Conservation (phyloP, 2,113 vertebrate genomes). For the Bos javanicus region DNA sequence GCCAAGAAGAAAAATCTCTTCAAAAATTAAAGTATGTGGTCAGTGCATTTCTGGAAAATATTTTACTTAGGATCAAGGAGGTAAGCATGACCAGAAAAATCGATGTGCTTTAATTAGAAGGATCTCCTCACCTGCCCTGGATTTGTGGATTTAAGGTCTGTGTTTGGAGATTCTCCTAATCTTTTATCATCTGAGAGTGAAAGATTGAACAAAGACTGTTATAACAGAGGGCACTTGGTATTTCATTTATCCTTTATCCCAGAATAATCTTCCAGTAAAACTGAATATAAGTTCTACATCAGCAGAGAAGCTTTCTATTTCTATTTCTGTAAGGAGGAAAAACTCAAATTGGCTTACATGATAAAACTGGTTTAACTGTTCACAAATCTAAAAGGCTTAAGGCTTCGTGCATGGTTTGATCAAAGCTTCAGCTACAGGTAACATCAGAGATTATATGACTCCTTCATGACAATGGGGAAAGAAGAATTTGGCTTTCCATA, state of each 20-base stretch:
- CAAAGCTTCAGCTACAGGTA: neutral
- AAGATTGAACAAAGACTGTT: neutral
- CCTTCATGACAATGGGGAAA: neutral
- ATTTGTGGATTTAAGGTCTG: neutral
- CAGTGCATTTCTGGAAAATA: neutral
- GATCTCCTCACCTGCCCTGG: neutral
- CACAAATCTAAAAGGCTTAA: neutral
- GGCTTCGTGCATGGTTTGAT: neutral
- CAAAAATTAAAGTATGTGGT: neutral
- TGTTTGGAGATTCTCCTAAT: neutral
- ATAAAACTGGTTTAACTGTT: neutral
- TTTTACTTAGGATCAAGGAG: neutral
- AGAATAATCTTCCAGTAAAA: neutral
- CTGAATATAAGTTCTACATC: neutral
- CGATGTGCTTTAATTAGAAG: neutral
- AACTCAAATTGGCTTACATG: neutral
- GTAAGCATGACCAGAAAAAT: neutral
- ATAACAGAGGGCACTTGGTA: neutral
- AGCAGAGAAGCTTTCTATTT: neutral
- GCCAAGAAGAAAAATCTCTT: neutral
- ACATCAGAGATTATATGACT: neutral
- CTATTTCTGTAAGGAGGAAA: neutral
- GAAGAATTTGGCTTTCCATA: neutral
- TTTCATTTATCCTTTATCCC: neutral
- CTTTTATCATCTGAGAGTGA: neutral